These are phyloP conservation scores for Bagarius yarrelli DNA, from an alignment of 2,113 vertebrate genomes.

Conservation along the genomic window DNA sequence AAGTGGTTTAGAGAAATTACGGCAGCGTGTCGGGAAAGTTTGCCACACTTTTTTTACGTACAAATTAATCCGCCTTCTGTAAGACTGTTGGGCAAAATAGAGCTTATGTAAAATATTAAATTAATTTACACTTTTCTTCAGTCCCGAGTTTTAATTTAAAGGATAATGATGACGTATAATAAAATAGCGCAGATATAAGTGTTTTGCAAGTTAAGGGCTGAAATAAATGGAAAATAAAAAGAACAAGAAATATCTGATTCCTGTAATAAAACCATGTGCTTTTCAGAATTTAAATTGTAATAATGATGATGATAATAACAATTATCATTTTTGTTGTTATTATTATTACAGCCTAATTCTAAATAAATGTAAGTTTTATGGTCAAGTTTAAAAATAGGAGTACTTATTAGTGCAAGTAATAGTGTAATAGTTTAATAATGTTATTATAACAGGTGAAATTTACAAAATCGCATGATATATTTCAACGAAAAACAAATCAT, in stretches of 20 bases:
- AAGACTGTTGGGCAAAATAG: not conserved
- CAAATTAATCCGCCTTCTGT: conserved; percentile 67
- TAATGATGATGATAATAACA: conserved; percentile 3
- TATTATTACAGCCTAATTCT: not conserved
- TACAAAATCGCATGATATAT: not conserved
- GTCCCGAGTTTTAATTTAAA: too few species aligned
- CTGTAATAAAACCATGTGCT: not conserved
- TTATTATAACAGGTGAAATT: not conserved
- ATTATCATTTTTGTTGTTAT: not conserved
- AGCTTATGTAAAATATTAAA: too few species aligned
- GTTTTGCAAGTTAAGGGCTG: too few species aligned
- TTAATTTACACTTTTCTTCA: too few species aligned
- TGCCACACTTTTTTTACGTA: conserved; percentile 77
- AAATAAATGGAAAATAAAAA: not conserved
- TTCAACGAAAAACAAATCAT: not conserved
- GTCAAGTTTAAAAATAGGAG: not conserved
- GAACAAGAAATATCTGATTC: too few species aligned
- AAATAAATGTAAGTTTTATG: not conserved
- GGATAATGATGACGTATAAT: too few species aligned
- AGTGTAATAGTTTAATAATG: too few species aligned
- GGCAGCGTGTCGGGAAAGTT: conserved; percentile 74
- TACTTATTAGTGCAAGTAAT: not conserved
- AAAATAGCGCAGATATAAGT: too few species aligned
- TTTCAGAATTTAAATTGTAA: not conserved
- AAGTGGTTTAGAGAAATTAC: conserved; percentile 91